Conservation (phyloP, 2,797 vertebrate genomes). For the Pantherophis vulpinus region DNA sequence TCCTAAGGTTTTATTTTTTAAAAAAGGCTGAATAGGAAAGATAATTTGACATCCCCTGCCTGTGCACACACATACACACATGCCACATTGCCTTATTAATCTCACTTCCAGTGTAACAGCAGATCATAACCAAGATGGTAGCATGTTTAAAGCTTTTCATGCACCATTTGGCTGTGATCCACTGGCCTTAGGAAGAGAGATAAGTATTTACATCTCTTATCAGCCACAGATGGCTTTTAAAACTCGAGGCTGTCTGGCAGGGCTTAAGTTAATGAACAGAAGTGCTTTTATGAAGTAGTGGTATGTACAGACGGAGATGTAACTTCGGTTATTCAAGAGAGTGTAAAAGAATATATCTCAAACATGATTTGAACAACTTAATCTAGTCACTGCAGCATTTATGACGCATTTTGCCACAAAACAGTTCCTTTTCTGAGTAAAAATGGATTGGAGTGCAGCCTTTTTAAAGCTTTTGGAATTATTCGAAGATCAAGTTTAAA, state of each 20-base stretch:
- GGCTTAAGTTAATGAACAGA: constrained; percentile 61
- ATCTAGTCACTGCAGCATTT: constrained; percentile 50
- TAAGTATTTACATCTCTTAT: constrained; percentile 61
- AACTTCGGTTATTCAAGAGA: constrained; percentile 54
- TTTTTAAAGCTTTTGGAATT: constrained; percentile 34
- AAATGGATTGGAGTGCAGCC: constrained; percentile 36
- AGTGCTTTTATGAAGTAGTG: constrained; percentile 58
- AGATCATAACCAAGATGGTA: constrained; percentile 49
- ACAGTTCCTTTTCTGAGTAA: constrained; percentile 35
- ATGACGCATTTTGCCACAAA: constrained; percentile 45
- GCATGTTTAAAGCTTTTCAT: constrained; percentile 50
- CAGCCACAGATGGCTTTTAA: constrained; percentile 55
- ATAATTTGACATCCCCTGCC: not conserved
- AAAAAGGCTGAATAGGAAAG: constrained; percentile 28
- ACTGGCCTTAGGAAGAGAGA: constrained; percentile 49
- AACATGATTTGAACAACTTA: constrained; percentile 49
- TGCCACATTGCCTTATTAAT: constrained; percentile 29
- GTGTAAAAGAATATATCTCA: constrained; percentile 44
- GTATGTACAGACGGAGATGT: constrained; percentile 45
- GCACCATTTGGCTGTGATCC: constrained; percentile 57
- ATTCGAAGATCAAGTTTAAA: constrained; percentile 22
- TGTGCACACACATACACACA: not conserved
- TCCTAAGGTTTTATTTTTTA: constrained; percentile 12
- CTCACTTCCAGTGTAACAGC: constrained; percentile 28
- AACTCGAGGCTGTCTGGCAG: constrained; percentile 53